phyloP scores from a whole-genome alignment of 2,888 invertebrate species.

The Lacanobia oleracea region DNA sequence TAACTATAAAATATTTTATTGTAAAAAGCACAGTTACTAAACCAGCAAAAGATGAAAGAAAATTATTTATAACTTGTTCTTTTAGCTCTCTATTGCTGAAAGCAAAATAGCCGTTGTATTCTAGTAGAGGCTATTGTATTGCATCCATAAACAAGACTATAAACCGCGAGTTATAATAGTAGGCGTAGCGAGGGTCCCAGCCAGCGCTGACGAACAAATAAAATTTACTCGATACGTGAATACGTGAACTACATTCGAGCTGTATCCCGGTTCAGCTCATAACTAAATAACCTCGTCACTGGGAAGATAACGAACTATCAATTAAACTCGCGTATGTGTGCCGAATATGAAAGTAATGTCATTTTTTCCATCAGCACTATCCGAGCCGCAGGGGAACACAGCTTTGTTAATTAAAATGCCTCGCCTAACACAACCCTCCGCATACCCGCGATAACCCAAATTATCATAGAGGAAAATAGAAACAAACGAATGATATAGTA shows the following conservation, averaged over 20 bases:
- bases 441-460: slow-evolving; percentile 44
- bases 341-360: slow-evolving; percentile 69
- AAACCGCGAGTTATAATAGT: slow-evolving; percentile 51
- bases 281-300: slow-evolving; percentile 76
- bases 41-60: slow-evolving; percentile 31
- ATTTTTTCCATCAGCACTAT: slow-evolving; percentile 63
- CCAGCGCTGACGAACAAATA: slow-evolving; percentile 73
- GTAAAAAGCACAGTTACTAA: slow-evolving; percentile 15
- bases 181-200: slow-evolving; percentile 54
- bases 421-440: slow-evolving; percentile 49
- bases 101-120: slow-evolving; percentile 40
- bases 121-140: slow-evolving; percentile 44
- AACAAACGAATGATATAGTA: slow-evolving; percentile 53
- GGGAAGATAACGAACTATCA: slow-evolving; percentile 77
- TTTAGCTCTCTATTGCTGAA: slow-evolving; percentile 45
- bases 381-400: slow-evolving; percentile 44
- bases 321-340: slow-evolving; percentile 72
- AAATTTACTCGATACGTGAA: slow-evolving; percentile 71
- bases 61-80: slow-evolving; percentile 33
- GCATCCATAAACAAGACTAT: slow-evolving; percentile 58
- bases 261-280: slow-evolving; percentile 70
- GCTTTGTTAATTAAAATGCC: slow-evolving; percentile 66
- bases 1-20: background rate
- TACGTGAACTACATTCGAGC: slow-evolving; percentile 71
- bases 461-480: slow-evolving; percentile 50